Base-by-base conservation (phyloP, 2,888 invertebrate genomes). In the Oscheius sp. region DNA sequence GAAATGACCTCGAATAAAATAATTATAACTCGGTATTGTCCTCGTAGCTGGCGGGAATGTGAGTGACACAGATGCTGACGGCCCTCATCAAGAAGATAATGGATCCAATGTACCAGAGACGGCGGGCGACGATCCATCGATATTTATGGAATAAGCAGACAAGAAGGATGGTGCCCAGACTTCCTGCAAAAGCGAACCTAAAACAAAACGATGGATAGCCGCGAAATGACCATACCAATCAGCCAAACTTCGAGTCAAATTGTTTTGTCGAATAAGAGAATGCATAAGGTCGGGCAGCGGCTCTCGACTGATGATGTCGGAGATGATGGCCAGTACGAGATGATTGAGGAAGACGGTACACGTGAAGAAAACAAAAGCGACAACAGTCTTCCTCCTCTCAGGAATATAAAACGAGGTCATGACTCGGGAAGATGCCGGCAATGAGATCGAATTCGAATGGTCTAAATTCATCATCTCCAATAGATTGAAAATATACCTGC, bases 211-310 rank as follows among this genome's bases (percentile, higher is more conserved):
- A 9, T 35, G 35, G 3, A 35, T 35, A 3, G 5, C 35, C 35
- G 3, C 52, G 52, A 3, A 2, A 5, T 35, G 5, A 6, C 35
- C 35, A 35, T 35, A 49, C 49, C 43, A 43, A 18, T 69, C 69
- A 43, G 56, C 69, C 58, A 69, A 21, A 1, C 13, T 16, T n/a
- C 70, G 58, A n/a, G 46, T 23, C 1, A 70, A 16, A 1, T 41
- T 25, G 25, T 23, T 58, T 49, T 70, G 70, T 6, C 7, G 9
- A 35, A 59, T n/a, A 21, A 59, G 25, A 13, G 45, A 46, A 23
- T 70, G 70, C 70, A 70, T 58, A 16, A 70, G 61, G 27, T 70
- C 70, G 12, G 70, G 70, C 59, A 70, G 59, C 9, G 70, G 70
- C 1, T 70, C 59, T 2, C 70, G 56, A 18, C 70, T 61, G 35